Percentiles rank a stretch among this genome's conserved stretches.
These are phyloP conservation scores for Psittacara wagleri DNA, from an alignment of 2,113 vertebrate genomes.

Conservation along the genomic window DNA sequence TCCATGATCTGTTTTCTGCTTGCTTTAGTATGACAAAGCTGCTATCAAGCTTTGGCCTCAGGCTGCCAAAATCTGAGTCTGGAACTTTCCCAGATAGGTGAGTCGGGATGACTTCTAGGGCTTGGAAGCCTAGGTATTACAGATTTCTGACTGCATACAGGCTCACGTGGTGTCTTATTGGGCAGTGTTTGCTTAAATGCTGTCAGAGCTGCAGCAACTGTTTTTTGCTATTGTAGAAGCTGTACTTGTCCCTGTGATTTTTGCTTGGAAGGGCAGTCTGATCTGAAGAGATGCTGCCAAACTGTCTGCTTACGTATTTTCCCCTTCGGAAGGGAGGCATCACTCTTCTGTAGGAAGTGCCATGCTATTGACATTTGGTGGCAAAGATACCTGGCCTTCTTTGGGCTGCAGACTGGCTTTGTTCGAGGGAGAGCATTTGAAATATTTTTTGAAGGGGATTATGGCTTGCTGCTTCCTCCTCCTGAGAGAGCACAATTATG, in stretches of 20 bases:
- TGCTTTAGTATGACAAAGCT: conserved; percentile 31
- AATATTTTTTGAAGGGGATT: background rate
- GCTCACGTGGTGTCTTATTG: background rate
- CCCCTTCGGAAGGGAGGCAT: conserved; percentile 6
- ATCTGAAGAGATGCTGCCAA: background rate
- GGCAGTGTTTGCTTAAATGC: background rate
- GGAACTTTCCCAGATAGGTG: conserved; percentile 46
- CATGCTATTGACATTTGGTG: conserved; percentile 55
- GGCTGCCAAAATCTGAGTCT: conserved; percentile 39
- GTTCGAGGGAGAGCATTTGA: background rate
- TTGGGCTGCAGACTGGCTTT: background rate
- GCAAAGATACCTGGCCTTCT: background rate
- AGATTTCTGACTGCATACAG: background rate
- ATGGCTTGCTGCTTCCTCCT: background rate
- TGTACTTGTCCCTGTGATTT: background rate
- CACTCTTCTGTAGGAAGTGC: background rate
- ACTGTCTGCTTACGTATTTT: conserved; percentile 33
- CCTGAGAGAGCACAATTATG: background rate
- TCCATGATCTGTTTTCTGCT: background rate
- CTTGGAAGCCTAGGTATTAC: background rate
- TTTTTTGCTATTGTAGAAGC: background rate
- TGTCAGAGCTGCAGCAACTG: background rate
- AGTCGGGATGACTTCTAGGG: background rate
- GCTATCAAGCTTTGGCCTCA: conserved; percentile 26
- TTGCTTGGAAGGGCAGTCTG: conserved; percentile 23